These are phyloP conservation scores for Corythaeola cristata DNA, from an alignment of 2,113 vertebrate species.

Conservation along the genomic window DNA sequence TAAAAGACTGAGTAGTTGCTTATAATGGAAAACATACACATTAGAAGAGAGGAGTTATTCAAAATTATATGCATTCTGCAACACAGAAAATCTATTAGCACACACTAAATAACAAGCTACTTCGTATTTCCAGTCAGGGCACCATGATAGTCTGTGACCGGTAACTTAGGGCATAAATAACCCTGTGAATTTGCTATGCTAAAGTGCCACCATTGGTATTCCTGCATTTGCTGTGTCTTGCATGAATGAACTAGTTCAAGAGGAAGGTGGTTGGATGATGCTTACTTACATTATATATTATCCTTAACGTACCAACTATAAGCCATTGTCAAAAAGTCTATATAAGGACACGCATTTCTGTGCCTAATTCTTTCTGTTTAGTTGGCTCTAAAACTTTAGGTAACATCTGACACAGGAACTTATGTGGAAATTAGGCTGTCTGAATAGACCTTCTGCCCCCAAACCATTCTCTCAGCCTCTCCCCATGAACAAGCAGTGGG, in stretches of 20 bases:
- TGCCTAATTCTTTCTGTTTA: not conserved
- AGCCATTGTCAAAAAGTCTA: not conserved
- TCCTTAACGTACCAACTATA: not conserved
- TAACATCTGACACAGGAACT: not conserved
- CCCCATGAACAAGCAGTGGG: fast-evolving
- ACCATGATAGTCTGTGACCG: not conserved
- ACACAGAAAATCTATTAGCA: not conserved
- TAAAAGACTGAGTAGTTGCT: not conserved
- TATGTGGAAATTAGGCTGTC: not conserved
- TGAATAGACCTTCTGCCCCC: not conserved
- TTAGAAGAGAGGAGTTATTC: not conserved
- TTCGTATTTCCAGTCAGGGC: not conserved
- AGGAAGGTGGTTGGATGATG: not conserved
- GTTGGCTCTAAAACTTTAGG: not conserved
- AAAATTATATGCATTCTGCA: not conserved
- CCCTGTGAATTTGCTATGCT: not conserved
- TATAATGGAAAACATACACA: not conserved
- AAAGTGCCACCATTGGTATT: not conserved
- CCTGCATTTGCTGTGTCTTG: not conserved
- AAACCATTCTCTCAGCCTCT: not conserved
- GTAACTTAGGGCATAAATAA: not conserved
- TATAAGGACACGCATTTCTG: not conserved
- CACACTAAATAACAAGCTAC: not conserved
- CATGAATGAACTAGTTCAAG: not conserved
- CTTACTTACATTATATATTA: not conserved